Evolutionary conservation across 2,888 invertebrate species (phyloP), one percentile per base, ranked within the genome.

Genomic region (Phortica okadai): DNA sequence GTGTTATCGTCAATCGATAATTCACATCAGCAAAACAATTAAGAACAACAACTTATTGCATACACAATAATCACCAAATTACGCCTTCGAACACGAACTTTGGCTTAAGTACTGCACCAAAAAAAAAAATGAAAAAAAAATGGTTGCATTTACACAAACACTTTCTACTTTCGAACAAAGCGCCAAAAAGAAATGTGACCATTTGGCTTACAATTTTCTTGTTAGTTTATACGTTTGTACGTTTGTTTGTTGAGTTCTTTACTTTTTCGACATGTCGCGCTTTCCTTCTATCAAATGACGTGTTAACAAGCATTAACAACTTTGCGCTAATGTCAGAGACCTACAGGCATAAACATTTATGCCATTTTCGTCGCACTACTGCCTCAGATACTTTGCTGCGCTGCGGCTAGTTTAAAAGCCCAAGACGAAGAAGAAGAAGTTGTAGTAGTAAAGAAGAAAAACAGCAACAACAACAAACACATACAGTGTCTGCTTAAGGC

Each of bases 241-340:
- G 2, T 59, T 59, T 59, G 7, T 6, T 66, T 41, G 10, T 66
- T 41, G 11, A 10, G 25, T 66, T n/a, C 16, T 66, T 42, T 41
- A 6, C 14, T 66, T 4, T 66, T 42, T 59, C 7, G 14, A 33
- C 10, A 8, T 66, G 21, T n/a, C 41, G 42, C 16, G 25, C 16
- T 42, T 66, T 33, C 25, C 42, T 14, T 66, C 73, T 45, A 66
- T 56, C 66, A 78, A 76, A 76, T 83, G 79, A 77, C 84, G 80
- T 86, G 86, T 77, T 78, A 70, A 76, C 72, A 67, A 74, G 69
- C 84, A 84, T 74, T 74, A 74, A 74, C 74, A 74, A 74, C 77
- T 84, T 84, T 74, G 78, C 86, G 82, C 83, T 77, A 76, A 77
- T 78, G 78, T 82, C 74, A 77, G 76, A 33, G 33, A 33, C 45